Evolutionary conservation across 2,797 vertebrate species (phyloP).

Genomic region (Crocidura indochinensis): DNA sequence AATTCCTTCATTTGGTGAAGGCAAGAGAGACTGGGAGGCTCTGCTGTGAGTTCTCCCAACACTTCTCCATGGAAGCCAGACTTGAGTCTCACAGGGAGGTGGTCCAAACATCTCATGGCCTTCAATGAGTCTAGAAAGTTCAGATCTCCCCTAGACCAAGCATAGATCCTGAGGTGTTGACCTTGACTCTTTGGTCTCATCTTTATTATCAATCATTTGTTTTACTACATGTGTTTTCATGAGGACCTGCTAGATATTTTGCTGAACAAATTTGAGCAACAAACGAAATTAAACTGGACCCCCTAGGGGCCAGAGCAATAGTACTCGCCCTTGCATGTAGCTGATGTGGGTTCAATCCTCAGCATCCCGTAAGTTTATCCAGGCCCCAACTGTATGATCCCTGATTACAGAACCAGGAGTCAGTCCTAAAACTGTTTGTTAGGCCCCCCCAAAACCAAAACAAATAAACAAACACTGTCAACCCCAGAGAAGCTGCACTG

Average conservation of each 20-base stretch:
- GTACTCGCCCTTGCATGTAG: no score
- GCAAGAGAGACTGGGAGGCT: background rate
- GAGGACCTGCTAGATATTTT: background rate
- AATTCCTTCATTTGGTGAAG: background rate
- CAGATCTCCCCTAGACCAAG: background rate
- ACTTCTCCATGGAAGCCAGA: background rate
- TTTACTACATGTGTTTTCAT: background rate
- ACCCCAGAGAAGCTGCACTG: background rate
- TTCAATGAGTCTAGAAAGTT: conserved; percentile 33
- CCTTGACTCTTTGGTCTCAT: background rate
- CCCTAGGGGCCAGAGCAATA: background rate
- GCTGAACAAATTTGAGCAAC: conserved; percentile 37
- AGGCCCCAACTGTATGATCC: no score
- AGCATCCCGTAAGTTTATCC: no score
- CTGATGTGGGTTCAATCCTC: no score
- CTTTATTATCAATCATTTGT: conserved; percentile 5
- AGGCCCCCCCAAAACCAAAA: no score
- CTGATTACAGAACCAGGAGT: no score
- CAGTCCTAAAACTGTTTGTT: no score
- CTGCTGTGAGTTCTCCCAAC: background rate
- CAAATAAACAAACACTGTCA: no score
- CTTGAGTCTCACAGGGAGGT: background rate
- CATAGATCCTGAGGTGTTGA: background rate
- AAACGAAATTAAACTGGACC: background rate
- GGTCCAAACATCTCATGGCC: background rate